Percentiles rank a stretch among this genome's conserved stretches.
Conservation (phyloP, 1,140 invertebrate species). For the Polypedilum pembai region DNA sequence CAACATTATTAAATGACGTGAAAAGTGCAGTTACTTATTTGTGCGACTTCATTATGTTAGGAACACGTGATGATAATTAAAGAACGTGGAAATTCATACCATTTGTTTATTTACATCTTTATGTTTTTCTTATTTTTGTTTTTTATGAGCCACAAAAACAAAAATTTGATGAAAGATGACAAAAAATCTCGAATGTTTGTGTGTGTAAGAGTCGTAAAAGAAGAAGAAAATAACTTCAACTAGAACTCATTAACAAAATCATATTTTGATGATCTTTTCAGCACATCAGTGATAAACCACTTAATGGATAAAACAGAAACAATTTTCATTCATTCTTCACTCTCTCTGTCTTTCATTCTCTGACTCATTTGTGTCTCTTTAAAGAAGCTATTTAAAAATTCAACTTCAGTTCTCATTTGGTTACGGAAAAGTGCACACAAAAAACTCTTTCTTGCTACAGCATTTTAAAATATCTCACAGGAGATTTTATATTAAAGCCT, state of each 20-base stretch:
- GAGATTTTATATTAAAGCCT: no score
- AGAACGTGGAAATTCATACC: background rate
- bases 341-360: background rate
- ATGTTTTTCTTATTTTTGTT: background rate
- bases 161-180: background rate
- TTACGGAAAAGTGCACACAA: background rate
- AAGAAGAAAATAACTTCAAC: background rate
- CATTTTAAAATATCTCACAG: no score
- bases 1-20: no score
- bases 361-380: background rate
- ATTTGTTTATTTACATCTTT: background rate
- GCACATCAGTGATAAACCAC: conserved; percentile 22
- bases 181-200: background rate
- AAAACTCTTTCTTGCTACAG: background rate
- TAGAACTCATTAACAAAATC: background rate
- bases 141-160: background rate
- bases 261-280: conserved; percentile 12
- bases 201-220: background rate
- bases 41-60: no score
- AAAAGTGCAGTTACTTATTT: no score
- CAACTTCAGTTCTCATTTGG: conserved; percentile 1
- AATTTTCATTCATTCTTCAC: background rate
- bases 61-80: no score
- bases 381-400: conserved; percentile 2
- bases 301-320: conserved; percentile 27